These are phyloP conservation scores for Busseola fusca DNA, from an alignment of 2,888 invertebrate species.

Conservation along the genomic window DNA sequence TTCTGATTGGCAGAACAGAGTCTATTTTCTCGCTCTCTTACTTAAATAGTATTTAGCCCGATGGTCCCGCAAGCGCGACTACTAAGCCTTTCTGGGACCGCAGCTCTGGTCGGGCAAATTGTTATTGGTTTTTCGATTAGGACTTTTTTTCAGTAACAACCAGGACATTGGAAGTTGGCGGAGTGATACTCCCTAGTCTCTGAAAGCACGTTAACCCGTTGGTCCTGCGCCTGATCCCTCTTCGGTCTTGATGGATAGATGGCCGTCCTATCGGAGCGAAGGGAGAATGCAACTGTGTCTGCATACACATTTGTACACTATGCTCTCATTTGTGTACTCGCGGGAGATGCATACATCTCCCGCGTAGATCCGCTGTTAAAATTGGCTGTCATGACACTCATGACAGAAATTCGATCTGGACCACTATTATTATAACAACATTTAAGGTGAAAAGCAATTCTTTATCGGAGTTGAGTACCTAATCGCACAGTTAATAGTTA, in stretches of 20 bases:
- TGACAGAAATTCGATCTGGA: background rate
- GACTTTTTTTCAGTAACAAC: background rate
- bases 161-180: background rate
- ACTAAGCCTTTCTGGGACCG: background rate
- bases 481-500: background rate
- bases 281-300: background rate
- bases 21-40: background rate
- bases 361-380: too few relatives aligned
- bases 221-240: background rate
- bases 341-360: too few relatives aligned
- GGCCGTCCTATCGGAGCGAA: background rate
- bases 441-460: background rate
- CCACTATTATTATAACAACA: background rate
- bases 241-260: background rate
- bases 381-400: too few relatives aligned
- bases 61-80: background rate
- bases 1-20: background rate
- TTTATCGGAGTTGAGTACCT: background rate
- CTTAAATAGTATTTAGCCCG: conserved; percentile 1
- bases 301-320: background rate
- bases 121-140: background rate
- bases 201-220: too few relatives aligned
- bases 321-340: too few relatives aligned
- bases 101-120: background rate
- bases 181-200: too few relatives aligned